Base-by-base conservation (phyloP, 1,140 invertebrate genomes). In the Acyrthosiphon pisum region DNA sequence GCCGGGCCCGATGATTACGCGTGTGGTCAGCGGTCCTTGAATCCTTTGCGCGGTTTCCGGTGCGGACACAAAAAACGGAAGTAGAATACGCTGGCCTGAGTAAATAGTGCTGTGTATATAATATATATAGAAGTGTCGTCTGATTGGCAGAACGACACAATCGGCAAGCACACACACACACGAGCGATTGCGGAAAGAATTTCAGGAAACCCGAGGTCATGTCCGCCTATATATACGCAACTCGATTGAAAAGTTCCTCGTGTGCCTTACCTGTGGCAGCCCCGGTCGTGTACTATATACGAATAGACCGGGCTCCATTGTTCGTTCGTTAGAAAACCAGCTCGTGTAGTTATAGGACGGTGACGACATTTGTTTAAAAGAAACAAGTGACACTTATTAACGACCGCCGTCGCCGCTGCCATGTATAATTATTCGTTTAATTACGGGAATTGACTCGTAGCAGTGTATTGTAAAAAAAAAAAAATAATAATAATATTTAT, bases 331-430 rank as follows among this genome's bases (percentile, higher is more conserved):
- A 93, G 81, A 93, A 92, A 93, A 86, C 90, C 81, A 48, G 35
- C 68, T 20, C 60, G 37, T 60, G 53, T 60, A 53, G 60, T 76
- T 46, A 37, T 46, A 53, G 91, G 1, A 91, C 50, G 87, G 44
- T 37, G 91, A 92, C 56, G 89, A 68, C 89, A 44, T 83, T 81
- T 53, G 41, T 86, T 50, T 41, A 84, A 93, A 93, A 93, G 91
- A 93, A 93, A 93, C 91, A 93, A 93, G 76, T 56, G 91, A 93
- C 91, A 93, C 91, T 93, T 93, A 41, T 93, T 93, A 93, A 93
- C 91, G 50, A 53, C 76, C 50, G 76, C 68, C 6, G 30, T 41
- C 41, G 44, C 56, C 60, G 41, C 41, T 9, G 26, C 37, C 84
- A 35, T n/a, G 48, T 44, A 20, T 91, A 86, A 84, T 93, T 84